Conservation (phyloP, 2,888 invertebrate genomes). For the Heliconius aoede region DNA sequence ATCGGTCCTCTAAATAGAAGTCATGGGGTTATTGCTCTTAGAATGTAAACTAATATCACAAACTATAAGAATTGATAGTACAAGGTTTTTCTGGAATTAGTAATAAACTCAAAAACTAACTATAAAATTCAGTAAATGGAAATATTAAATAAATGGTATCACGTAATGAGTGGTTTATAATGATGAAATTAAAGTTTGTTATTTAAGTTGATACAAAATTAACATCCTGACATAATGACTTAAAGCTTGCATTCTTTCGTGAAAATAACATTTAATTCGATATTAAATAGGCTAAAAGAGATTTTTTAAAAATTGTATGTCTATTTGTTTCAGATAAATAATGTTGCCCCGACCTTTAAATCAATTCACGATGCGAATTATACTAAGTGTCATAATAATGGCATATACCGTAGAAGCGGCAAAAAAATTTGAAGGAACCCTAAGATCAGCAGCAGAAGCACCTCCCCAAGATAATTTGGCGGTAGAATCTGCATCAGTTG, state of each 20-base stretch:
- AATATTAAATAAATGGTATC: not conserved
- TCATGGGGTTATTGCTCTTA: conserved; percentile 47
- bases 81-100: not conserved
- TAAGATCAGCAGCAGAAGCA: conserved; percentile 78
- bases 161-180: conserved; percentile 45
- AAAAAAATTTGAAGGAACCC: conserved; percentile 78
- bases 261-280: no score
- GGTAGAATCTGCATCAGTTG: conserved; percentile 75
- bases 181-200: conserved; percentile 48
- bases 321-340: conserved; percentile 76
- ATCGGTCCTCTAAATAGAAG: conserved; percentile 45
- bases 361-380: conserved; percentile 74
- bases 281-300: no score
- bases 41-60: conserved; percentile 41
- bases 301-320: not conserved
- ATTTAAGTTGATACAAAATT: conserved; percentile 65
- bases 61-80: conserved; percentile 28
- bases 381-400: conserved; percentile 76
- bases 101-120: not conserved
- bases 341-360: conserved; percentile 76
- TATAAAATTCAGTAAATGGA: not conserved
- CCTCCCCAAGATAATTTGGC: conserved; percentile 79
- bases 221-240: conserved; percentile 59
- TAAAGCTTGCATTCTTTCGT: not conserved
- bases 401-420: conserved; percentile 76